Base-by-base conservation (phyloP, 2,888 invertebrate genomes). In the Meiosimyza decipiens region DNA sequence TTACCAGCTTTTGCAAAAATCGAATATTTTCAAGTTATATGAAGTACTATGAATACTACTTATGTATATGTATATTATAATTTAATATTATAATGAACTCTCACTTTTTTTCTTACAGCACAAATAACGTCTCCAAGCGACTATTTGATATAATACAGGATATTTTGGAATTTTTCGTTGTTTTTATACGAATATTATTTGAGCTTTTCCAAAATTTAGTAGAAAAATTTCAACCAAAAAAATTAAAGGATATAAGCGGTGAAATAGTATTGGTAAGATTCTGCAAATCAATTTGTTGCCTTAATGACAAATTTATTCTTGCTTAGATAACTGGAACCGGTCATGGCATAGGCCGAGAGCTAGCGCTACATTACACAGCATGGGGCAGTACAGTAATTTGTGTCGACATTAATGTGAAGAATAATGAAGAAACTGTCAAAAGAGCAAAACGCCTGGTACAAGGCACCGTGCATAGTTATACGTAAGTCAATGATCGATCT, bases 321-420 rank as follows among this genome's bases (percentile, higher is more conserved):
- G 49, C 76, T 68, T 71, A 95, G 95, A 91, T 96, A 75, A 96
- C 96, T 15, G 96, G 96, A 18, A 90, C 94, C 0, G 95, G 94
- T 0, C 94, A 94, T 86, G 95, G 95, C 11, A 94, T 96, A 83
- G 96, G 96, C 1, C 89, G 92, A 68, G 92, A 94, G 85, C 88
- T 95, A 74, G 93, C 94, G 0, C 82, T 92, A 57, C 90, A 92
- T 79, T 93, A 95, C 82, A 91, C 92, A 0, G 89, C 90, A 63
- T 88, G 92, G 60, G 94, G 94, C 0, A 91, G 93, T 54, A 90
- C 89, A 6, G 90, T 95, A 4, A 89, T 95, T 12, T 93, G 94
- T 77, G 92, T 94, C 87, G 95, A 95, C 83, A 90, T 95, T 77
- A 92, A 95, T 84, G 89, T 91, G 76, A 88, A 88, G 68, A 90